These are phyloP conservation scores for Actinia equina DNA, from an alignment of 64 coral and sea anemone genomes.

Conservation along the genomic window DNA sequence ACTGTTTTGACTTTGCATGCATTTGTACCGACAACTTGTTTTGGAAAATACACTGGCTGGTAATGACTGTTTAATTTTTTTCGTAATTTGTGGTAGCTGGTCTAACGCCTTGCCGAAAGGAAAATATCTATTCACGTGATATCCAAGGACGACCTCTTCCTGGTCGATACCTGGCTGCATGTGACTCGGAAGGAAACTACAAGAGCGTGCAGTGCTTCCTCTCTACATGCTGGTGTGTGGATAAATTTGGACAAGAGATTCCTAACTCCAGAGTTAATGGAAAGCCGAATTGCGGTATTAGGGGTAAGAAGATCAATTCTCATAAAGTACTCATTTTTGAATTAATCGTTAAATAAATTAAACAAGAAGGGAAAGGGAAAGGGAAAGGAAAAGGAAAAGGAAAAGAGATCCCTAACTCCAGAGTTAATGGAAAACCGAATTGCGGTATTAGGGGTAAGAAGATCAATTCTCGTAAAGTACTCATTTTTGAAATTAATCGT, in stretches of 20 bases:
- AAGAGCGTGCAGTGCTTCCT: conserved; percentile 32
- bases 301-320: conserved; percentile 9
- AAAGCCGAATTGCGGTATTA: conserved; percentile 14
- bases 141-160: conserved; percentile 26
- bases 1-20: no score
- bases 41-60: no score
- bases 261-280: conserved; percentile 41
- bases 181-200: conserved; percentile 46
- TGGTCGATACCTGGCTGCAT: conserved; percentile 44
- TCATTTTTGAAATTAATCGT: no score
- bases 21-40: no score
- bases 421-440: conserved; percentile 24
- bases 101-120: conserved; percentile 68
- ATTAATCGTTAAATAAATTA: no score
- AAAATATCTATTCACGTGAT: conserved; percentile 38
- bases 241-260: conserved; percentile 52
- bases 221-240: conserved; percentile 65
- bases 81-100: conserved; percentile 40
- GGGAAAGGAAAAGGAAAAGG: neutral
- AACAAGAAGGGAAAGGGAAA: no score
- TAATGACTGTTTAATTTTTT: no score
- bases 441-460: conserved; percentile 29
- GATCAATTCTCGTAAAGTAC: neutral
- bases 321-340: neutral
- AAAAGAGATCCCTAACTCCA: conserved; percentile 52